phyloP scores from a whole-genome alignment of 2,113 vertebrate genomes.

The Eudorcas thomsonii region DNA sequence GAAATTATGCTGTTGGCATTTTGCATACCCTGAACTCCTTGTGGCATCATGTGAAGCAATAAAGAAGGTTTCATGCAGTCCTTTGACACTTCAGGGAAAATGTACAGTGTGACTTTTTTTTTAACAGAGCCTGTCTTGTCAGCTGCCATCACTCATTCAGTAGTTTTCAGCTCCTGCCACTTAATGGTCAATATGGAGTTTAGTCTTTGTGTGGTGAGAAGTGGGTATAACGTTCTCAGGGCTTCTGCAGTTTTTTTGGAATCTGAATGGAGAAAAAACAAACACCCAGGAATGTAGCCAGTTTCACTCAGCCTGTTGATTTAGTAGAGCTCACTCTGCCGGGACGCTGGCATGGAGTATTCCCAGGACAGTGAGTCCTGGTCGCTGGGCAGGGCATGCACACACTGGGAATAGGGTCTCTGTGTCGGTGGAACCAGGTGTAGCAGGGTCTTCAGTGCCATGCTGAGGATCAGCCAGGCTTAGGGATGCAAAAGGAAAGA shows the following conservation, averaged over 20 bases:
- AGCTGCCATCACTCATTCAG: not conserved
- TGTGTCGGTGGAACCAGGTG: not conserved
- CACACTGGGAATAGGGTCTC: too few relatives aligned
- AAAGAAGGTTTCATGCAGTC: conserved; percentile 20
- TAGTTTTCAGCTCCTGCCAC: not conserved
- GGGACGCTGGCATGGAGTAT: not conserved
- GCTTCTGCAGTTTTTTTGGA: conserved; percentile 36
- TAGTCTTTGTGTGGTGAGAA: conserved; percentile 18
- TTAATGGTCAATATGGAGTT: conserved; percentile 23
- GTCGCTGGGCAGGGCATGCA: not conserved
- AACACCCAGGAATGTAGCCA: not conserved
- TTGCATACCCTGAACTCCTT: not conserved
- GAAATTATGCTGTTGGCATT: not conserved
- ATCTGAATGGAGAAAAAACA: conserved; percentile 32
- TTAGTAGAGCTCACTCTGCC: not conserved
- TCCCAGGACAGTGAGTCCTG: not conserved
- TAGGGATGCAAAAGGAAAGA: not conserved
- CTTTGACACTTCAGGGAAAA: conserved; percentile 29
- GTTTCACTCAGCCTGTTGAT: not conserved
- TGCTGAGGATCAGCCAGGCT: not conserved
- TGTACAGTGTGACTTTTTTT: not conserved
- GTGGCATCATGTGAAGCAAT: not conserved
- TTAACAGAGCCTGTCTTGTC: not conserved
- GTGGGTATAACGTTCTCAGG: not conserved
- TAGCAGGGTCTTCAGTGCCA: not conserved